Base-by-base conservation (phyloP, 2,888 invertebrate species). In the Cosmopolites sordidus region DNA sequence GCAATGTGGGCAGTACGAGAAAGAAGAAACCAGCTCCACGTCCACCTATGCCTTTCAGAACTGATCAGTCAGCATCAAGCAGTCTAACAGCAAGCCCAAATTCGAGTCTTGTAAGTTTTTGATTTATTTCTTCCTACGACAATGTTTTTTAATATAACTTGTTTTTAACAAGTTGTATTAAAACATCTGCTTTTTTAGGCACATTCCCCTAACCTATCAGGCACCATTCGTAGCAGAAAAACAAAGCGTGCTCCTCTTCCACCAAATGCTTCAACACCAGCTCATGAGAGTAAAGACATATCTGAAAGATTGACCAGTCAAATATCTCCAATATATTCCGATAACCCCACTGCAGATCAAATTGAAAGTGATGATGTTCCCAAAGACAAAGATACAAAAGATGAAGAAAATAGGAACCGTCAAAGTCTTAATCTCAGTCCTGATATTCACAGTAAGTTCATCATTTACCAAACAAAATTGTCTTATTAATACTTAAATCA, bases 21-120 rank as follows among this genome's bases (percentile, higher is more conserved):
- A 83, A 81, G 68, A 87, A 87, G 69, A 80, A 82, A 51, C 81
- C 78, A 16, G 87, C 87, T n/a, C 87, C 87, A 2, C 81, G 79
- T 27, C 87, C 87, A 47, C 84, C 81, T 2, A 54, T 60, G 45
- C 65, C 56, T 3, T 56, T 38, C 49, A 54, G 48, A 43, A 57
- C 43, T 39, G 54, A 56, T 4, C 17, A 54, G 47, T 67, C 69
- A 2, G 61, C 63, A 2, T 61, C 59, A n/a, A 59, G 63, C 51
- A 73, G 72, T 2, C 40, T 68, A 16, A 64, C 69, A 5, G 70
- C 73, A 0, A 74, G 70, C 59, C 72, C 73, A 5, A 64, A 65
- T 48, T 65, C 65, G 37, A 75, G 72, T 54, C 64, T 66, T 54
- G 75, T 75, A 63, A 69, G 74, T 69, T 16, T 8, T 22, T 5